A percentile compares a stretch with the other conserved stretches of the same genome.
These are phyloP conservation scores for Pinna nobilis DNA, from an alignment of 1,140 invertebrate genomes.

Conservation along the genomic window DNA sequence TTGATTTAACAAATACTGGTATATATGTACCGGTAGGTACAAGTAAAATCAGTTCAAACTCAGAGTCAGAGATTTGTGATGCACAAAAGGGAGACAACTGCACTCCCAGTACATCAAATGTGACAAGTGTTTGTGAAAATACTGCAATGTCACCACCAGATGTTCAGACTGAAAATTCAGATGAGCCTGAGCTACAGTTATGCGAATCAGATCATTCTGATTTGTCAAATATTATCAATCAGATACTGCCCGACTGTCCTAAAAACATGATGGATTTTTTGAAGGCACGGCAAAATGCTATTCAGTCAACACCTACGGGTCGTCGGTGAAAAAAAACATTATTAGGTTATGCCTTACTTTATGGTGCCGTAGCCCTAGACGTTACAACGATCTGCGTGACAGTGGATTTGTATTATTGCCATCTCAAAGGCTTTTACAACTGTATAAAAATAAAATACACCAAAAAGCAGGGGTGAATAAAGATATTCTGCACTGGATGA, in stretches of 20 bases:
- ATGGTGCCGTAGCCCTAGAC: constrained; percentile 31
- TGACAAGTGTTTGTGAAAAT: neutral
- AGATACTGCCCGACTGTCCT: neutral
- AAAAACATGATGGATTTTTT: constrained; percentile 7
- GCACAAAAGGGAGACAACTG: neutral
- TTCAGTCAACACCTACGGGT: constrained; percentile 14
- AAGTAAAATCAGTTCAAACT: neutral
- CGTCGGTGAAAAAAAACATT: constrained; percentile 37
- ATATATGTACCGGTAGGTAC: neutral
- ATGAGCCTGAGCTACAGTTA: neutral
- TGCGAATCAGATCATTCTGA: neutral
- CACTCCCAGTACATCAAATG: neutral
- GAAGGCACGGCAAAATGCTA: constrained; percentile 1
- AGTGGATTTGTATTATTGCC: constrained; percentile 38
- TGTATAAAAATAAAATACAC: constrained; percentile 35
- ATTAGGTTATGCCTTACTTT: constrained; percentile 33
- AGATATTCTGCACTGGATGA: constrained; percentile 36
- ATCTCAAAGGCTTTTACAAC: constrained; percentile 23
- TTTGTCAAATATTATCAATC: neutral
- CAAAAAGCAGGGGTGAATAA: constrained; percentile 34
- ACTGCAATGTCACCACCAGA: neutral
- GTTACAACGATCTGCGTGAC: constrained; percentile 23
- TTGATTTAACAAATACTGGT: neutral
- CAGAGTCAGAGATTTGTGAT: neutral
- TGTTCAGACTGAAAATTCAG: neutral